Evolutionary conservation across 2,797 vertebrate genomes (phyloP).

Genomic region (Brachyrhaphis roseni): DNA sequence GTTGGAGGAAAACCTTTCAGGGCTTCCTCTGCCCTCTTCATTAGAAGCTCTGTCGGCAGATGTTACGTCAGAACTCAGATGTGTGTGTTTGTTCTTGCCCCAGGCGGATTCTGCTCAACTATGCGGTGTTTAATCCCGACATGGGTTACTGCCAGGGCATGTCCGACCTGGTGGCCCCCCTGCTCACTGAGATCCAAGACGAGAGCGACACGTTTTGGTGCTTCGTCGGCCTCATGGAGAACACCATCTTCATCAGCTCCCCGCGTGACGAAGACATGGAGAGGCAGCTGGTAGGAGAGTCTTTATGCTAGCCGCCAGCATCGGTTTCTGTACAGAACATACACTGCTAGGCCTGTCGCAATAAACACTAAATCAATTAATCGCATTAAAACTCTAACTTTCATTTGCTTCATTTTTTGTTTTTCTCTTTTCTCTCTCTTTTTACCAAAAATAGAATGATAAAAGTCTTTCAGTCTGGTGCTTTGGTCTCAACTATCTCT

Average conservation of each 20-base stretch:
- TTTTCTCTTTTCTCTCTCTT: no score
- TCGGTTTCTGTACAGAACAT: background rate
- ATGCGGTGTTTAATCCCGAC: slow-evolving; percentile 91
- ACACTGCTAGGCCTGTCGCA: no score
- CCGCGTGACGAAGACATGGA: slow-evolving; percentile 98
- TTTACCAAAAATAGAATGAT: no score
- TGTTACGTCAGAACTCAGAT: slow-evolving; percentile 28
- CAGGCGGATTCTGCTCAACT: slow-evolving; percentile 96
- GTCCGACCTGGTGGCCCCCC: slow-evolving; percentile 97
- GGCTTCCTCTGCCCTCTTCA: slow-evolving; percentile 34
- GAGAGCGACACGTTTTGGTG: slow-evolving; percentile 99
- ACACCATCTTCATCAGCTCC: slow-evolving; percentile 97
- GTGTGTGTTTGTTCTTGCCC: slow-evolving; percentile 13
- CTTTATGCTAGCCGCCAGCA: background rate
- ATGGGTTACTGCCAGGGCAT: slow-evolving; percentile 98
- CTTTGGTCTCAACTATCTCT: no score
- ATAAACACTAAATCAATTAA: no score
- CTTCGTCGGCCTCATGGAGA: slow-evolving; percentile 98
- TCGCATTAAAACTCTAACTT: no score
- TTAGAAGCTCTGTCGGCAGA: slow-evolving; percentile 16
- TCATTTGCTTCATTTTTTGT: no score
- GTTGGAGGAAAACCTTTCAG: slow-evolving; percentile 38
- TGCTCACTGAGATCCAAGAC: slow-evolving; percentile 94
- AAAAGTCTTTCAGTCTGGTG: no score
- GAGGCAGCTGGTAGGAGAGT: slow-evolving; percentile 89